phyloP scores from a whole-genome alignment of 1,140 invertebrate species.

The Druon quercuslanigerum region DNA sequence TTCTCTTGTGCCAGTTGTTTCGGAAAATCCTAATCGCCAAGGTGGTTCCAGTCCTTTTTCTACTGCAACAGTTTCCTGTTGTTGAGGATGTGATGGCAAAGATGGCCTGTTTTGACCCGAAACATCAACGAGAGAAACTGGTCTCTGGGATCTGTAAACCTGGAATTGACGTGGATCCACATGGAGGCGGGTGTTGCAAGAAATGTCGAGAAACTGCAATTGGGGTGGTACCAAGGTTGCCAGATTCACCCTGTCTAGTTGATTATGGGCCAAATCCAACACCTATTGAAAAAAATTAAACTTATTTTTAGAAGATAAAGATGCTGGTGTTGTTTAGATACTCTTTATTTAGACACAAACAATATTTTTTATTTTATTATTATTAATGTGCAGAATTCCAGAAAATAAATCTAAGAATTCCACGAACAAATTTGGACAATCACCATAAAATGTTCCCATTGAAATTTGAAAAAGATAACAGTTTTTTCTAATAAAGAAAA shows the following conservation, averaged over 20 bases:
- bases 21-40: constrained; percentile 89
- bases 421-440: too few relatives aligned
- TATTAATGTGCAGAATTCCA: too few relatives aligned
- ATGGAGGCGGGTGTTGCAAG: constrained; percentile 86
- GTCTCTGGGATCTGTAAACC: constrained; percentile 84
- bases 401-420: too few relatives aligned
- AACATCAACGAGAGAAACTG: constrained; percentile 88
- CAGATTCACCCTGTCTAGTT: constrained; percentile 86
- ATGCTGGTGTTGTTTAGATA: background rate
- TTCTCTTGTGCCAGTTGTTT: constrained; percentile 85
- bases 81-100: constrained; percentile 79
- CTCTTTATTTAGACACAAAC: background rate
- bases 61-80: constrained; percentile 78
- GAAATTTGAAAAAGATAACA: too few relatives aligned
- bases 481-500: too few relatives aligned
- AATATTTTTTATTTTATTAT: background rate
- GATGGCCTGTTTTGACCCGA: constrained; percentile 84
- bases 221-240: constrained; percentile 85
- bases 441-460: too few relatives aligned
- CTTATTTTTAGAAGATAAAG: constrained; percentile 19
- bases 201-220: constrained; percentile 89
- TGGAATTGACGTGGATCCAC: constrained; percentile 89
- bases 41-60: constrained; percentile 78
- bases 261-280: constrained; percentile 89
- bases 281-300: constrained; percentile 73